Conservation (phyloP, 2,888 invertebrate species). For the Saturnia japonica region DNA sequence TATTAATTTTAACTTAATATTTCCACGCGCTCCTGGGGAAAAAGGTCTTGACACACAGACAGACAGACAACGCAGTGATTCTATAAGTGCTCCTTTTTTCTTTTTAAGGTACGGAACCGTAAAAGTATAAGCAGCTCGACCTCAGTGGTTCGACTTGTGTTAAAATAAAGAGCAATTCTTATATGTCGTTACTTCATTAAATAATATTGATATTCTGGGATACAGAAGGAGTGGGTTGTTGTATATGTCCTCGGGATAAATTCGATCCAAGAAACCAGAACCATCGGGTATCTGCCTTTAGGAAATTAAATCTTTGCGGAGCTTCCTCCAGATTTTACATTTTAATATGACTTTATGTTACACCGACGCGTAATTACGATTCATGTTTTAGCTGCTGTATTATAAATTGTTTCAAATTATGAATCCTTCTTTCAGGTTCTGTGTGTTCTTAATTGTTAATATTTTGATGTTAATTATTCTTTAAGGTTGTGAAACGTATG, state of each 20-base stretch:
- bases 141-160: neutral
- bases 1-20: no score
- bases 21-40: no score
- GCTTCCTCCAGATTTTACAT: slow-evolving; percentile 58
- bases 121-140: neutral
- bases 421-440: neutral
- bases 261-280: slow-evolving; percentile 2
- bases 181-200: neutral
- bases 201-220: neutral
- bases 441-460: no score
- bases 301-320: slow-evolving; percentile 69
- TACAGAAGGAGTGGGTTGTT: neutral
- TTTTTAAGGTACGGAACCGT: neutral
- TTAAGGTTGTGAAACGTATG: no score
- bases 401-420: neutral
- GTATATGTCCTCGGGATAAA: neutral
- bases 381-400: neutral
- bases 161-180: neutral
- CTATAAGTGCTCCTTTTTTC: no score
- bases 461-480: no score
- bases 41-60: no score
- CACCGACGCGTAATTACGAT: slow-evolving; percentile 37
- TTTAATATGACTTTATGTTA: slow-evolving; percentile 53
- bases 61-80: no score
- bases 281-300: slow-evolving; percentile 42